Conservation (phyloP, 2,888 invertebrate species). For the Stramonita haemastoma region DNA sequence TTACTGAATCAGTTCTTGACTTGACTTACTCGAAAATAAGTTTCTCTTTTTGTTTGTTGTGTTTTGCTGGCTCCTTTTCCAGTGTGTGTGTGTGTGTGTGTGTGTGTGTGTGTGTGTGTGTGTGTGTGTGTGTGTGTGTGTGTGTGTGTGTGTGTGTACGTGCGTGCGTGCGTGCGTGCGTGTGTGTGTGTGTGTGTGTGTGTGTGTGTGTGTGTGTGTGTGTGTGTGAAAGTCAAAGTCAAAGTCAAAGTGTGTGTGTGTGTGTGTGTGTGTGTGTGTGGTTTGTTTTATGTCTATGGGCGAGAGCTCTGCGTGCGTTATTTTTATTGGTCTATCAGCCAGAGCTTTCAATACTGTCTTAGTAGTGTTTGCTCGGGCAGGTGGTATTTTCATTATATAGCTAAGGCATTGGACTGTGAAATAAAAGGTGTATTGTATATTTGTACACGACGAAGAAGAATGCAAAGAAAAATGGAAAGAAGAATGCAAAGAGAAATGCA, state of each 20-base stretch:
- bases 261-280: not conserved
- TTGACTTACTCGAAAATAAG: not conserved
- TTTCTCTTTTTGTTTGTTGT: not conserved
- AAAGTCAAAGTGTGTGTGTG: not conserved
- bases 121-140: not conserved
- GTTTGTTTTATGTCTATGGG: too few species aligned
- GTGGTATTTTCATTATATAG: too few species aligned
- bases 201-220: constrained; percentile 19
- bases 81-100: not conserved
- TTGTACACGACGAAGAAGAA: too few species aligned
- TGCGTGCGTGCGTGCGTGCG: not conserved
- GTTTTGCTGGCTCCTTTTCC: not conserved
- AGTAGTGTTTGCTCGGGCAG: too few species aligned
- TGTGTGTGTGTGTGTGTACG: not conserved
- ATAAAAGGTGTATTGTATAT: too few species aligned
- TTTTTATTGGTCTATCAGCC: too few species aligned
- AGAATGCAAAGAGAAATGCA: too few species aligned
- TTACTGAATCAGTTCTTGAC: not conserved
- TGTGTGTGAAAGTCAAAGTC: not conserved
- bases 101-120: not conserved
- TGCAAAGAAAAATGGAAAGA: too few species aligned
- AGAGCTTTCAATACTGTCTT: too few species aligned
- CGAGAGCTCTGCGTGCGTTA: too few species aligned
- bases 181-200: constrained; percentile 8
- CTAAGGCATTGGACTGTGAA: too few species aligned